These are phyloP conservation scores for Trissolcus japonicus DNA, from an alignment of 2,888 invertebrate species.

Conservation along the genomic window DNA sequence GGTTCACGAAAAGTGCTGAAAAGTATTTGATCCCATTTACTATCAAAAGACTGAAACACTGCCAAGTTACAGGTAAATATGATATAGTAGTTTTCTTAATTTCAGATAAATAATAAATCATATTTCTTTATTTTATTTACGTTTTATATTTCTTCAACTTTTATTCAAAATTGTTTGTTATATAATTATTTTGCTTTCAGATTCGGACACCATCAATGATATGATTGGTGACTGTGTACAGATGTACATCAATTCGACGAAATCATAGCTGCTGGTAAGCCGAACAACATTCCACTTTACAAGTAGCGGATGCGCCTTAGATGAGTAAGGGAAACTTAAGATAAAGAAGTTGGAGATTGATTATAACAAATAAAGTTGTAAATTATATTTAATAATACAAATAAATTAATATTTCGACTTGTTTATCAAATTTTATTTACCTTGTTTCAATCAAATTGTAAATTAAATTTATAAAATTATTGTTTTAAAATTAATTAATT, in stretches of 20 bases:
- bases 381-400: not conserved
- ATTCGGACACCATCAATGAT: constrained; percentile 25
- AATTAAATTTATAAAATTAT: too few relatives aligned
- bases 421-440: not conserved
- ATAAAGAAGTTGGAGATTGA: not conserved
- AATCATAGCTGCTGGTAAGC: too few relatives aligned
- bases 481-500: too few relatives aligned
- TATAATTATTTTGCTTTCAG: constrained; percentile 24
- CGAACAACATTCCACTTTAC: not conserved
- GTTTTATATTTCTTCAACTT: not conserved
- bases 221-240: constrained; percentile 18
- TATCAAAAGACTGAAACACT: constrained; percentile 21
- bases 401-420: not conserved
- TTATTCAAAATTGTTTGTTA: too few relatives aligned
- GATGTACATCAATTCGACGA: constrained; percentile 2
- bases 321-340: not conserved
- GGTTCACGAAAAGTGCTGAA: constrained; percentile 13
- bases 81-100: too few relatives aligned
- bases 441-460: too few relatives aligned
- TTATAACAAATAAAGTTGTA: not conserved
- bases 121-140: too few relatives aligned
- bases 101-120: too few relatives aligned
- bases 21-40: constrained; percentile 13
- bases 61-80: constrained; percentile 37
- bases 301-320: not conserved